Base-by-base conservation (phyloP, 2,888 invertebrate species). In the Leptopilina drosophilae region DNA sequence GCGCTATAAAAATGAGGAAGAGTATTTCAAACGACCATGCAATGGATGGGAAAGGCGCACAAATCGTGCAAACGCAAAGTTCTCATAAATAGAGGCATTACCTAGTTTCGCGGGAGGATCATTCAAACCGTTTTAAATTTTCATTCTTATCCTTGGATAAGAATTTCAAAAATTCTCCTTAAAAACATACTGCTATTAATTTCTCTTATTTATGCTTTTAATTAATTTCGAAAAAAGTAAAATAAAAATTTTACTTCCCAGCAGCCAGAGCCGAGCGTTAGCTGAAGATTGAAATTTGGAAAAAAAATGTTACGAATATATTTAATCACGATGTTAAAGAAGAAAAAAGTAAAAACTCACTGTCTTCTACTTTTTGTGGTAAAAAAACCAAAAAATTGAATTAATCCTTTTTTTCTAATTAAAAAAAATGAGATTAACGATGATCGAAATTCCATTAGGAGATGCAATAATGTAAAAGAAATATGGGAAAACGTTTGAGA, bases 1-100 rank as follows among this genome's bases (percentile, higher is more conserved):
- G 67, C 46, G 5, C 46, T 11, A 67, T 67, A 67, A 67, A 67
- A 67, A 46, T 67, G 67, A 67, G n/a, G 46, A 67, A 67, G 66
- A 46, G 66, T 15, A 15, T 67, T 11, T 46, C 15, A 67, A 67
- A 67, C 66, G n/a, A 42, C 66, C 46, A 67, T 42, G 67, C 67
- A 67, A 67, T 49, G 46, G 20, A 20, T 42, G 49, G 33, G 20
- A 20, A 20, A 67, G 66, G 42, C 66, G 42, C 66, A 67, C 66
- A 67, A 67, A 67, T 67, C 42, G 66, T 67, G 5, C 46, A 67
- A 20, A 67, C 46, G 15, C 49, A 46, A 67, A 15, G 15, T 67
- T 46, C 26, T 46, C 67, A 67, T 67, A 67, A 67, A 67, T 67
- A 67, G 46, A 46, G 8, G 65, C 42, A 66, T 66, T 66, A 65